Evolutionary conservation across 2,113 vertebrate genomes (phyloP), one percentile per base, ranked within the genome.

Genomic region (Pandion haliaetus): DNA sequence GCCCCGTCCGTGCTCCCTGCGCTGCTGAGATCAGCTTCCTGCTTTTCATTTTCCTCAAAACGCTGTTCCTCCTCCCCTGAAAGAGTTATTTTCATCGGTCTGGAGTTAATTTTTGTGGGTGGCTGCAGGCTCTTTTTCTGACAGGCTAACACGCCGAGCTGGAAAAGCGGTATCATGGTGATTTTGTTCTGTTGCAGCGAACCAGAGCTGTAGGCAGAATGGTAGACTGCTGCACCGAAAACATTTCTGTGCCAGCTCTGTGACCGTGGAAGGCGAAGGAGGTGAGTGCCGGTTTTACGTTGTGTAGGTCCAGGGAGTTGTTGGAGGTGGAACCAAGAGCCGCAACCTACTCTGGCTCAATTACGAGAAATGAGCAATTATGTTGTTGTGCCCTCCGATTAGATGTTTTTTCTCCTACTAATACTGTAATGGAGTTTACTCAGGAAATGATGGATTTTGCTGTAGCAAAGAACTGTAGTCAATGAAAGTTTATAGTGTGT

Each of bases 11-110:
- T 34, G 97, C 97, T 94, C 84, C 74, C 86, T 62, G 95, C 93
- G 96, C 96, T 61, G 96, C 97, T 97, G 98, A 98, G 97, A 96
- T 97, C 98, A 97, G 97, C 98, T 98, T 98, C 98, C 98, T 98
- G 98, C 97, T 96, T 96, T 88, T 97, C 97, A 32, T 88, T 86
- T 93, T 74, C 91, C 94, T 97, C 63, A 14, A 44, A 71, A 70
- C 67, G 86, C 96, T 81, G 80, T 36, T 94, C n/a, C 93, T 96
- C 95, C 96, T 95, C 97, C 96, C 83, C 94, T 44, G 91, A 96
- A 95, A 96, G 84, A 95, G 95, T 96, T 97, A 63, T 95, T 97
- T 97, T 86, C 96, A 36, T 84, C 96, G 84, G 63, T 93, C 92
- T 34, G 96, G 95, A 91, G 94, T 88, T 74, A 17, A 49, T 92